Evolutionary conservation across 2,888 invertebrate species (phyloP).

Genomic region (Cantharis flavilabris): DNA sequence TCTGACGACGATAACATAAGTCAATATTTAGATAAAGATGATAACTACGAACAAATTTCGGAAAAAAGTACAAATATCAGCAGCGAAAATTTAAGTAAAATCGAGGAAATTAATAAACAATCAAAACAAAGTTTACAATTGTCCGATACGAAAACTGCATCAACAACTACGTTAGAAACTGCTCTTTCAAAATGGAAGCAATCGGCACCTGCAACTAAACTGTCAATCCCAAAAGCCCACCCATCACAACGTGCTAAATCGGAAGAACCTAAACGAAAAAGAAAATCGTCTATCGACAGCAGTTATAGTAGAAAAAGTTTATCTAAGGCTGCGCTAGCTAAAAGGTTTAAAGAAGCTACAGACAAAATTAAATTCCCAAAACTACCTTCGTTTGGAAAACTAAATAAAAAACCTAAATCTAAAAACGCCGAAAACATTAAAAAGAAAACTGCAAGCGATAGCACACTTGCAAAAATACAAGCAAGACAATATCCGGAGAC

Average conservation of each 20-base stretch:
- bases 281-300: conserved; percentile 40
- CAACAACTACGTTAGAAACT: conserved; percentile 9
- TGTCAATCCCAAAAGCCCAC: background rate
- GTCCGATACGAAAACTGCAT: background rate
- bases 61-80: conserved; percentile 15
- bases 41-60: conserved; percentile 24
- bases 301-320: conserved; percentile 41
- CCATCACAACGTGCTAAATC: conserved; percentile 34
- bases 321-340: conserved; percentile 38
- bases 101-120: background rate
- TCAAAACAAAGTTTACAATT: background rate
- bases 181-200: conserved; percentile 21
- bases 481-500: conserved; percentile 35
- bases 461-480: conserved; percentile 1
- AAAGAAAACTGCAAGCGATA: conserved; percentile 2
- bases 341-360: conserved; percentile 46
- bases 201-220: background rate
- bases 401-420: conserved; percentile 4
- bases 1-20: conserved; percentile 51
- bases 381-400: conserved; percentile 18
- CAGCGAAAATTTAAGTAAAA: conserved; percentile 10
- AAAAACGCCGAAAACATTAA: background rate
- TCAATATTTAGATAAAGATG: conserved; percentile 54
- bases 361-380: conserved; percentile 47
- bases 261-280: conserved; percentile 40